phyloP scores from a whole-genome alignment of 2,797 vertebrate genomes.

The Galaxias olidus region DNA sequence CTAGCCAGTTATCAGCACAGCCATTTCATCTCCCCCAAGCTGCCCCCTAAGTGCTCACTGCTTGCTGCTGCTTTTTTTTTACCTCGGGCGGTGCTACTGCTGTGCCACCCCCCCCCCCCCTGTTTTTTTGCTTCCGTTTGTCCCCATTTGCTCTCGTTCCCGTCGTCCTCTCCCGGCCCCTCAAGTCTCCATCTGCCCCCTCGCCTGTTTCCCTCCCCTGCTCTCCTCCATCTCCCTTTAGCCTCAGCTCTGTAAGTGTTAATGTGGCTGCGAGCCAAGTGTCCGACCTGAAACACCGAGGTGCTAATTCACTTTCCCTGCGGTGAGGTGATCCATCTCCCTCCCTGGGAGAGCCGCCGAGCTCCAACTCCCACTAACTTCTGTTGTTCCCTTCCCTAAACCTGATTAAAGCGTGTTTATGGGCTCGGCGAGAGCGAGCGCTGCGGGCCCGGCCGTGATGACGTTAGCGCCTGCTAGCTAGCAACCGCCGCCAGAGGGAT shows the following conservation, averaged over 20 bases:
- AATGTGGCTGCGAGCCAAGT: background rate
- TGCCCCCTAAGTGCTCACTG: too few relatives aligned
- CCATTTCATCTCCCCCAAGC: too few relatives aligned
- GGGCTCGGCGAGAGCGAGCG: conserved; percentile 29
- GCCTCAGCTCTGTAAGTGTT: background rate
- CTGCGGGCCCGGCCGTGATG: conserved; percentile 44
- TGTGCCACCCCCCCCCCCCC: too few relatives aligned
- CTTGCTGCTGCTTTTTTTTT: too few relatives aligned
- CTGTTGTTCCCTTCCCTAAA: conserved; percentile 38
- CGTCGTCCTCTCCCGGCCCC: too few relatives aligned
- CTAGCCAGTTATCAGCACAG: too few relatives aligned
- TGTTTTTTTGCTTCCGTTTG: too few relatives aligned
- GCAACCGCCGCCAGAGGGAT: conserved; percentile 33
- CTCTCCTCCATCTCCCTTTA: background rate
- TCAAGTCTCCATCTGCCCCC: too few relatives aligned
- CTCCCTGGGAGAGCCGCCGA: conserved; percentile 29
- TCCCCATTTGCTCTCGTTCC: too few relatives aligned
- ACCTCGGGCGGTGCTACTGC: too few relatives aligned
- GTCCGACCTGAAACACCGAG: conserved; percentile 30
- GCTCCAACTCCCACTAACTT: conserved; percentile 24
- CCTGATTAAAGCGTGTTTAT: conserved; percentile 61
- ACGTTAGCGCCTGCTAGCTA: conserved; percentile 50
- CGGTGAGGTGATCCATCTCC: conserved; percentile 40
- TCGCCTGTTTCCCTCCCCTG: too few relatives aligned
- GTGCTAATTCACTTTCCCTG: conserved; percentile 61